Evolutionary conservation across 2,797 vertebrate genomes (phyloP).

Genomic region (Cynopterus sphinx): DNA sequence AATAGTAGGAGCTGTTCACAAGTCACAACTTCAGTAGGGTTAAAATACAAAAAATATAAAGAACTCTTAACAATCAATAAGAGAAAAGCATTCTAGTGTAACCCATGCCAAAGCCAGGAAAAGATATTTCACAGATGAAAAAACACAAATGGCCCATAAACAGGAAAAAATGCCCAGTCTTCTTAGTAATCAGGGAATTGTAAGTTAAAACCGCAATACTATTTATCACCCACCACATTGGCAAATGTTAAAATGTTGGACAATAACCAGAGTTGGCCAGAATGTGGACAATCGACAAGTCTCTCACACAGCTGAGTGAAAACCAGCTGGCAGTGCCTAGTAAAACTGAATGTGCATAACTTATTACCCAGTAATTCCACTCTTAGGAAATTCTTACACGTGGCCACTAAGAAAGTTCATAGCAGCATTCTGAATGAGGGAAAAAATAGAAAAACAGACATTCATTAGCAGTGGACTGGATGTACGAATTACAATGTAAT

Average conservation of each 20-base stretch:
- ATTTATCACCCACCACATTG: background rate
- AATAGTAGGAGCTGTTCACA: background rate
- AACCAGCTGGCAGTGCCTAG: background rate
- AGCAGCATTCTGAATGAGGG: background rate
- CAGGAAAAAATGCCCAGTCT: background rate
- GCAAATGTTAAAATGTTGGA: constrained; percentile 16
- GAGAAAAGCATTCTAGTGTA: background rate
- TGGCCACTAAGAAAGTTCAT: background rate
- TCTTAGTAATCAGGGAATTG: background rate
- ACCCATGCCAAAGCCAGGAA: background rate
- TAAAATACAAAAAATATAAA: constrained; percentile 6
- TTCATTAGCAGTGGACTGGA: background rate
- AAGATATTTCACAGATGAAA: constrained; percentile 26
- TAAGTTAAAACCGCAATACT: background rate
- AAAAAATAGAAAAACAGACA: background rate
- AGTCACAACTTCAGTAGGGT: background rate
- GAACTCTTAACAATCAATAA: background rate
- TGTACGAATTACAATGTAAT: background rate
- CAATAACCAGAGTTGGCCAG: background rate
- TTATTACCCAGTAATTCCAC: background rate
- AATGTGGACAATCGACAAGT: background rate
- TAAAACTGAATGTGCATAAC: background rate
- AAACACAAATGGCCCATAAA: background rate
- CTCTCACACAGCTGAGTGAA: background rate
- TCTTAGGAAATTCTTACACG: background rate